These are phyloP conservation scores for Melipona quadrifasciata DNA, from an alignment of 1,140 invertebrate species.

Conservation along the genomic window DNA sequence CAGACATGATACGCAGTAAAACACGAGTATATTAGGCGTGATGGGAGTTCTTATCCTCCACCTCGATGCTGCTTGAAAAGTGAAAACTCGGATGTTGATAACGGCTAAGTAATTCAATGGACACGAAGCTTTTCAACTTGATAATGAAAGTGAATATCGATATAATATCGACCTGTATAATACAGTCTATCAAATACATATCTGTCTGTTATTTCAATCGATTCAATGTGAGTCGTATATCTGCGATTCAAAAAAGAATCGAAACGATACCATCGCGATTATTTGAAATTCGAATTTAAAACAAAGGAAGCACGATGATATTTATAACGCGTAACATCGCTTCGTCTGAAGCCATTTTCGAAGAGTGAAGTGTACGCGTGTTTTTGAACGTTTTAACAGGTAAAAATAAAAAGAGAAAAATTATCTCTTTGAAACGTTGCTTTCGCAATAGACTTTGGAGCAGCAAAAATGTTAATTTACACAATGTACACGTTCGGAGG, in stretches of 20 bases:
- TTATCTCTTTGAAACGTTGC: no score
- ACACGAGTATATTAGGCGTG: constrained; percentile 31
- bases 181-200: no score
- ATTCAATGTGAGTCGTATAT: neutral
- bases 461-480: neutral
- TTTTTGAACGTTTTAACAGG: no score
- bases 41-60: neutral
- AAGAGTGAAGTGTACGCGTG: no score
- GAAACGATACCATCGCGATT: neutral
- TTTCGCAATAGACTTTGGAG: neutral
- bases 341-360: no score
- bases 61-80: constrained; percentile 10
- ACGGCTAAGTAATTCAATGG: neutral
- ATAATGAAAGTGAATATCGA: neutral
- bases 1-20: constrained; percentile 47
- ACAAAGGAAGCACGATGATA: no score
- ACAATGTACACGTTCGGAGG: neutral
- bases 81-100: neutral
- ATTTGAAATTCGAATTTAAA: neutral
- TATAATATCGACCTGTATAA: no score
- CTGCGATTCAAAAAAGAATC: neutral
- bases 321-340: no score
- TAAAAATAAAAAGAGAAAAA: no score
- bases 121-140: neutral
- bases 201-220: neutral